Percentiles rank a stretch among this genome's conserved stretches.
These are phyloP conservation scores for Hippopotamyrus pictus DNA, from an alignment of 2,797 vertebrate species.

Conservation along the genomic window DNA sequence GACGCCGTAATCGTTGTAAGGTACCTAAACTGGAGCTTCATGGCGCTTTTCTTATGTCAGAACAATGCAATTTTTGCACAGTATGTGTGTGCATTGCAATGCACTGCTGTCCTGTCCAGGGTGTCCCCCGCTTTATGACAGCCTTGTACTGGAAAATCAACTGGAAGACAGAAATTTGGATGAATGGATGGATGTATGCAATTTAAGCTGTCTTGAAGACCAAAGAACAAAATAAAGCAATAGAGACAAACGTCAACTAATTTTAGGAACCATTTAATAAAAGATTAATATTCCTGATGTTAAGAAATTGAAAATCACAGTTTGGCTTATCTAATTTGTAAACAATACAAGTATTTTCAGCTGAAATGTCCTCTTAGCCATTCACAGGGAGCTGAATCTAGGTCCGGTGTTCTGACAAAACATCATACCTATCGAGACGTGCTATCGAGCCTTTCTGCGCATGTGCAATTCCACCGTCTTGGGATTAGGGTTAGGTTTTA, in stretches of 20 bases:
- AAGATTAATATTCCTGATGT: neutral
- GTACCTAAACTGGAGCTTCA: neutral
- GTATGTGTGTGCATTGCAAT: neutral
- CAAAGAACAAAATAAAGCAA: neutral
- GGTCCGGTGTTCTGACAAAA: neutral
- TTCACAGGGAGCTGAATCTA: neutral
- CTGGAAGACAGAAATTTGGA: neutral
- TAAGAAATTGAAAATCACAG: neutral
- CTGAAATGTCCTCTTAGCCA: neutral
- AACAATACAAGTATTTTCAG: neutral
- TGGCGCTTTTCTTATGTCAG: neutral
- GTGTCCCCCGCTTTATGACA: neutral
- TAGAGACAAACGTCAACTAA: neutral
- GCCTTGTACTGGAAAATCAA: neutral
- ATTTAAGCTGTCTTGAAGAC: neutral
- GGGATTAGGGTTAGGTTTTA: too few species aligned
- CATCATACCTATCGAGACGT: too few species aligned
- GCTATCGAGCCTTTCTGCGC: too few species aligned
- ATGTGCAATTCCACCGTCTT: too few species aligned
- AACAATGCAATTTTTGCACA: neutral
- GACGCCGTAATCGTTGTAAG: neutral
- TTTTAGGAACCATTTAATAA: neutral
- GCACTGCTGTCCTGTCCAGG: neutral
- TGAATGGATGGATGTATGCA: neutral
- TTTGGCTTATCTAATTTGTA: neutral